Conservation (phyloP, 2,113 vertebrate genomes). For the Ciconia stormi region DNA sequence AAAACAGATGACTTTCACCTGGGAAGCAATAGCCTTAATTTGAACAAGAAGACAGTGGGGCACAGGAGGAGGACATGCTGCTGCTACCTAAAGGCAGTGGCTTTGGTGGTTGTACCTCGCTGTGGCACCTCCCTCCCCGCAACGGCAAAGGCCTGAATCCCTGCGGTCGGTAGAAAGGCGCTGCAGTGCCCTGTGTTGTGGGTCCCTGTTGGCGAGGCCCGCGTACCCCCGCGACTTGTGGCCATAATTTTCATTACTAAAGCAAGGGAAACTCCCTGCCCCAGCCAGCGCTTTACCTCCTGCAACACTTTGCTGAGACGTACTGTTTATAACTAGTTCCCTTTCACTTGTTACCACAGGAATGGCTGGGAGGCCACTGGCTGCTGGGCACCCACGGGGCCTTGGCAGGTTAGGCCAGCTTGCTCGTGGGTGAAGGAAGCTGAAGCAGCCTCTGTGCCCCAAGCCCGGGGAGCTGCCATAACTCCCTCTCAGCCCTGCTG, state of each 20-base stretch:
- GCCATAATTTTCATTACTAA: not conserved
- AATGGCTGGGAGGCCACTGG: not conserved
- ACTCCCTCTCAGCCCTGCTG: not conserved
- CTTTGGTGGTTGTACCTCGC: not conserved
- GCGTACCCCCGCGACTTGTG: too few relatives aligned
- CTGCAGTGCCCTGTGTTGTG: too few relatives aligned
- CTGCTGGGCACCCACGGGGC: not conserved
- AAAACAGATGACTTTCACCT: not conserved
- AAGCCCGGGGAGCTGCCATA: not conserved
- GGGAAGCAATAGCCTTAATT: not conserved
- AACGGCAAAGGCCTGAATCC: too few relatives aligned
- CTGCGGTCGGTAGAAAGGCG: fast-evolving
- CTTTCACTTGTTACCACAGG: not conserved
- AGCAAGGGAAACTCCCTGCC: too few relatives aligned
- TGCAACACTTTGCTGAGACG: not conserved
- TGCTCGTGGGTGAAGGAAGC: not conserved
- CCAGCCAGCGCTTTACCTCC: not conserved
- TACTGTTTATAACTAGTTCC: not conserved
- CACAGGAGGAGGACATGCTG: not conserved
- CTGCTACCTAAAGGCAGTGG: too few relatives aligned
- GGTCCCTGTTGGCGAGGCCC: not conserved
- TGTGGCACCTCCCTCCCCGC: fast-evolving
- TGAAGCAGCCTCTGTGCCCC: not conserved
- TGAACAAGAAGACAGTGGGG: not conserved
- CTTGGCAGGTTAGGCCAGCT: not conserved